These are phyloP conservation scores for Ailurus styani DNA, from an alignment of 2,113 vertebrate genomes.

Conservation along the genomic window DNA sequence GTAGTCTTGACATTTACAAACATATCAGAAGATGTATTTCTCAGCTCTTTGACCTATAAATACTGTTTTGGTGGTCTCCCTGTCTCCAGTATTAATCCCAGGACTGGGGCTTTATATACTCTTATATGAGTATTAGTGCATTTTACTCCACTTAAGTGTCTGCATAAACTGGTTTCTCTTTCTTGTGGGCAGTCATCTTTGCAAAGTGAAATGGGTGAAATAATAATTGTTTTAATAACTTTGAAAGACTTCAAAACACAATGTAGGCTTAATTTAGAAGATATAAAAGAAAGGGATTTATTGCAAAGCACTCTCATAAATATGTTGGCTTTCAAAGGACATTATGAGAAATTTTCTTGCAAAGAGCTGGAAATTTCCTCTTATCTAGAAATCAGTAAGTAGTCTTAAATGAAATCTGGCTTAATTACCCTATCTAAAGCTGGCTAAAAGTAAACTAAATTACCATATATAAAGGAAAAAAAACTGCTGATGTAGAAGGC, in stretches of 20 bases:
- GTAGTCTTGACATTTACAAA: neutral
- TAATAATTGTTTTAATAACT: neutral
- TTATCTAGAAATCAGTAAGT: neutral
- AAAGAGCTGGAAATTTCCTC: neutral
- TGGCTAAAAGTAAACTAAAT: neutral
- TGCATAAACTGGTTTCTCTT: neutral
- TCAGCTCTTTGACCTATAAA: neutral
- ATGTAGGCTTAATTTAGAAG: neutral
- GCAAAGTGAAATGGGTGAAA: neutral
- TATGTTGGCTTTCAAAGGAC: conserved; percentile 19
- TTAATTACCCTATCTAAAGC: neutral
- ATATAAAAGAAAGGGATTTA: neutral
- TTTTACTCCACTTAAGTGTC: neutral
- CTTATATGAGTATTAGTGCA: neutral
- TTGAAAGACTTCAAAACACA: neutral
- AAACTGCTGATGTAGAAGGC: neutral
- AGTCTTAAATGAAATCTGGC: neutral
- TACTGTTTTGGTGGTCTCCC: neutral
- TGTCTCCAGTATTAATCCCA: neutral
- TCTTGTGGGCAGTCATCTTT: neutral
- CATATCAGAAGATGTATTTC: neutral
- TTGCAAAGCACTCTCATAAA: neutral
- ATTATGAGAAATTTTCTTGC: neutral
- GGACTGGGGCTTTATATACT: neutral
- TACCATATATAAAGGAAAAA: neutral